Evolutionary conservation across 2,113 vertebrate genomes (phyloP).

Genomic region (Eclectus roratus): DNA sequence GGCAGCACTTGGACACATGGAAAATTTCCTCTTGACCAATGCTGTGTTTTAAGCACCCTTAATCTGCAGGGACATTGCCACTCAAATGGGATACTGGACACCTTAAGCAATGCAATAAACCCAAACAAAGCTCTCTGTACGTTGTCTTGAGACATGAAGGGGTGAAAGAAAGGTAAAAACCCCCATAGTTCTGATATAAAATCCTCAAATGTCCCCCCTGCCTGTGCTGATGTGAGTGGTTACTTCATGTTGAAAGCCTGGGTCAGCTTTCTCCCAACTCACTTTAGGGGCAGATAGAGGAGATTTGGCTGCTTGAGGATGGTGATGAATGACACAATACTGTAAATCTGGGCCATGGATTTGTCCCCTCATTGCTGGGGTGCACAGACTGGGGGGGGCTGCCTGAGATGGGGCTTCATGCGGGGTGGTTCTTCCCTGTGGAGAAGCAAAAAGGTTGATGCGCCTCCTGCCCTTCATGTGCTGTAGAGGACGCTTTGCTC

Average conservation of each 20-base stretch:
- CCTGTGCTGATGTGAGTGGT: neutral
- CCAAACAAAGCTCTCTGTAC: neutral
- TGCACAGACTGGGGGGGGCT: rapidly evolving
- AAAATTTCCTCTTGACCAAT: neutral
- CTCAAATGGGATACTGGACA: neutral
- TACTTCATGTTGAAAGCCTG: neutral
- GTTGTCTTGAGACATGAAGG: neutral
- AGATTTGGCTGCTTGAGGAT: neutral
- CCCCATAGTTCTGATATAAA: neutral
- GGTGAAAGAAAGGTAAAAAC: neutral
- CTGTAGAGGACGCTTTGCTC: neutral
- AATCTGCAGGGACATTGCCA: neutral
- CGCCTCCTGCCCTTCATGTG: neutral
- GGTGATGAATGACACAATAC: neutral
- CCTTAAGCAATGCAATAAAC: neutral
- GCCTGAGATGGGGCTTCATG: neutral
- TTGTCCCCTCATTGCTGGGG: neutral
- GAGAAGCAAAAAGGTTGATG: neutral
- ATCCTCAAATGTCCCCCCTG: neutral
- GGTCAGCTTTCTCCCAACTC: neutral
- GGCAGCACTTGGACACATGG: neutral
- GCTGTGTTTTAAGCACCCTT: neutral
- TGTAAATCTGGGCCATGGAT: neutral
- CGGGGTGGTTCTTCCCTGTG: neutral
- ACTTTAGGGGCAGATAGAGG: neutral